Evolutionary conservation across 2,888 invertebrate genomes (phyloP), one percentile per base, ranked within the genome.

Genomic region (Patella ulyssiponensis): DNA sequence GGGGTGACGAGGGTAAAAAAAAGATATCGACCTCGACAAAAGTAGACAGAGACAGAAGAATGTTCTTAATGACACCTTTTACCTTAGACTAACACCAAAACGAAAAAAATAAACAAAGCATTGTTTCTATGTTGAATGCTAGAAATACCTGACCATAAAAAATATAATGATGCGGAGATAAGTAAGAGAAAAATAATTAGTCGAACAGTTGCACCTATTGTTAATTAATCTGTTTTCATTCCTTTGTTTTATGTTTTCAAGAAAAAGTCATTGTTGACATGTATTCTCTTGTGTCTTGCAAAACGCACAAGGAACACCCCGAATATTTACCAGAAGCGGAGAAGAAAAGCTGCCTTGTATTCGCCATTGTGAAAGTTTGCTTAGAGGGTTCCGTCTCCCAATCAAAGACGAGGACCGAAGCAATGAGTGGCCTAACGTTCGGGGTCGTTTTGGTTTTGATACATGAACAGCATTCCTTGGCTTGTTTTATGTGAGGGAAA

Each of bases 401-500:
- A 64, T 64, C 64, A 64, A 64, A 64, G 64, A 64, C 64, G 23
- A 14, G 20, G 64, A 64, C 14, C 20, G 23, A 23, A 64, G 23
- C 12, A 23, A 20, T 14, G 20, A 23, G 23, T 64, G 20, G 64
- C 23, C 64, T 64, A 64, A 64, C 20, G 64, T 64, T 64, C 44
- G 64, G 23, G 64, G 20, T 64, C 12, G 64, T 64, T 64, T 64
- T 64, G 64, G 64, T 64, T 64, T 64, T 64, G 64, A 64, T 64
- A 64, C 64, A 64, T 64, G 64, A 23, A 20, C 11, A 64, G 64
- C 64, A 64, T 64, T 64, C 64, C 14, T 64, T 23, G 64, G 64
- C 64, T 64, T 23, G 64, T 64, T 64, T 64, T 64, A 64, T 64
- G 64, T 64, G 64, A 64, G 64, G 64, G 64, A 64, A 64, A 64